These are phyloP conservation scores for Palythoa grandis DNA, from an alignment of 92 coral and sea anemone species.

Conservation along the genomic window DNA sequence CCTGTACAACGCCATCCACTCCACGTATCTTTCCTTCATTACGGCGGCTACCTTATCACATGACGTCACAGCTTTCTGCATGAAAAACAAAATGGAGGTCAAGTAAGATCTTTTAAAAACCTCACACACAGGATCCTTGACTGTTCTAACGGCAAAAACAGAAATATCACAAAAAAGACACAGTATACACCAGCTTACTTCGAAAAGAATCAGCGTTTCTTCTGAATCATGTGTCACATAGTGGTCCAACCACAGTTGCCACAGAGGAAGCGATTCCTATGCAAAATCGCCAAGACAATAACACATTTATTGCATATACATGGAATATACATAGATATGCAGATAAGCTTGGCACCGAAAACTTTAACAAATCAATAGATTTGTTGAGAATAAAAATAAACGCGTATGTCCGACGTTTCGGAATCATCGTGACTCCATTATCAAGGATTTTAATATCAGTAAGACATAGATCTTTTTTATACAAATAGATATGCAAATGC, in stretches of 20 bases:
- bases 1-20: conserved; percentile 66
- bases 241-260: conserved; percentile 84
- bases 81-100: neutral
- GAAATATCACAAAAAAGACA: neutral
- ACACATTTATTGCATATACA: neutral
- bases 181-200: conserved; percentile 54
- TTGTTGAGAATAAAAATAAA: too few relatives aligned
- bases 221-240: conserved; percentile 54
- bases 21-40: conserved; percentile 72
- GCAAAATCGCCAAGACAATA: neutral
- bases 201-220: conserved; percentile 66
- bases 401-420: too few relatives aligned
- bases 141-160: neutral
- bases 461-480: too few relatives aligned
- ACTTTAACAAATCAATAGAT: too few relatives aligned
- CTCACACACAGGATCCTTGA: neutral
- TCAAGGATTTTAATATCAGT: too few relatives aligned
- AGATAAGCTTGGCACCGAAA: too few relatives aligned
- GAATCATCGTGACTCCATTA: too few relatives aligned
- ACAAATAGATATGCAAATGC: too few relatives aligned
- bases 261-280: conserved; percentile 75
- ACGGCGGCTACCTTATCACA: conserved; percentile 50
- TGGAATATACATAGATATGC: too few relatives aligned
- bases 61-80: conserved; percentile 63
- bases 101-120: neutral